Base-by-base conservation (phyloP, 2,113 vertebrate species). In the Poeciliopsis prolifica region DNA sequence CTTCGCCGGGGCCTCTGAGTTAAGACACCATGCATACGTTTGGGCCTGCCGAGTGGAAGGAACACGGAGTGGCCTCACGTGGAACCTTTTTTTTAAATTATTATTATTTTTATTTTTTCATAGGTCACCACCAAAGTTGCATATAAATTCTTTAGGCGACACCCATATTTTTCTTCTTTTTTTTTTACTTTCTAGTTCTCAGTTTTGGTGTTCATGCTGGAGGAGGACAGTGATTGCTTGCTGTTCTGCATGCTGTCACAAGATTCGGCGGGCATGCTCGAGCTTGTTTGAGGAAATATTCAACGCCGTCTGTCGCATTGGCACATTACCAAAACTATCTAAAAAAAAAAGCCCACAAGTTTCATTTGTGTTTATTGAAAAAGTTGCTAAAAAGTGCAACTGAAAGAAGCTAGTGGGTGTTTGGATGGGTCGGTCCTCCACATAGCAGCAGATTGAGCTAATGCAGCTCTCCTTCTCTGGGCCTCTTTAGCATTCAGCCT, bases 401-500 rank as follows among this genome's bases (percentile, higher is more conserved):
- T 67, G 26, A 54, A 65, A 64, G 35, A 30, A 68, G 58, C 33
- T 65, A 68, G 62, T 51, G 33, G 60, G 10, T 11, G 35, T 37
- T 37, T 37, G 35, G 35, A 37, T 11, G 35, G 35, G 35, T 37
- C 35, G 10, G 81, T 28, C 60, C 63, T 79, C 72, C 70, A 81
- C 88, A 87, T 92, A 90, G 87, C 86, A 92, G 80, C 73, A 90
- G 88, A 86, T 93, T 92, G 90, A 93, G 92, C 93, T 93, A 90
- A 93, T 92, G 82, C 89, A 61, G 83, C 82, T 83, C 85, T 92
- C 91, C 91, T 92, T 90, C 83, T 80, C 70, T 7, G 82, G 91
- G 92, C 92, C 92, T 91, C 93, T 86, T 83, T 70, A 73, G 78
- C 72, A 70, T 88, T 89, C 75, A 66, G 72, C 22, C 77, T 86